These are phyloP conservation scores for Xerus rutilus DNA, from an alignment of 2,797 vertebrate species.

Conservation along the genomic window DNA sequence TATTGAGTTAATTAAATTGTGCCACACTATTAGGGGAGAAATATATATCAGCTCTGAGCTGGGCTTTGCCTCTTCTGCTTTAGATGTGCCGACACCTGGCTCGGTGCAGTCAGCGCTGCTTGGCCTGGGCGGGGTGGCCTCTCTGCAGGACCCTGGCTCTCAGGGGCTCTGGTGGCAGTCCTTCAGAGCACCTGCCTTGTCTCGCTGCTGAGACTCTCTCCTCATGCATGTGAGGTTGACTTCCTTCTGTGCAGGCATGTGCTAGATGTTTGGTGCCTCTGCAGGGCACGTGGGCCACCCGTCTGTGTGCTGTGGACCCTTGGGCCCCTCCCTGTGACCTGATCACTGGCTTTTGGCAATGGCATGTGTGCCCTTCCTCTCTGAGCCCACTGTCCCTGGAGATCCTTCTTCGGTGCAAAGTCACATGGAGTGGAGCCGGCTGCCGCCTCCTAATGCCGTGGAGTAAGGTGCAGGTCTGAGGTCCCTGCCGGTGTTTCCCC, in stretches of 20 bases:
- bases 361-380: background rate
- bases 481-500: background rate
- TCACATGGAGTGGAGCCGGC: too few species aligned
- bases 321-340: fast-evolving
- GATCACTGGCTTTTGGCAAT: fast-evolving
- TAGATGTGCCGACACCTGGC: background rate
- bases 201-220: fast-evolving
- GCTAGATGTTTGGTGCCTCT: fast-evolving
- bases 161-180: too few species aligned
- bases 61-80: conserved; percentile 29
- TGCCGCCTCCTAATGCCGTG: fast-evolving
- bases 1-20: conserved; percentile 77
- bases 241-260: too few species aligned
- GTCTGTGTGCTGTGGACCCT: fast-evolving
- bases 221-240: fast-evolving
- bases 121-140: background rate
- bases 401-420: background rate
- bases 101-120: fast-evolving
- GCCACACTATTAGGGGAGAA: conserved; percentile 74
- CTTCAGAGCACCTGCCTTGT: fast-evolving
- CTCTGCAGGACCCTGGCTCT: fast-evolving
- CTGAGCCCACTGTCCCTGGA: background rate
- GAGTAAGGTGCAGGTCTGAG: fast-evolving
- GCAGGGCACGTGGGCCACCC: fast-evolving
- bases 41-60: conserved; percentile 68